phyloP scores from a whole-genome alignment of 2,113 vertebrate species.

The Gasterosteus aculeatus region DNA sequence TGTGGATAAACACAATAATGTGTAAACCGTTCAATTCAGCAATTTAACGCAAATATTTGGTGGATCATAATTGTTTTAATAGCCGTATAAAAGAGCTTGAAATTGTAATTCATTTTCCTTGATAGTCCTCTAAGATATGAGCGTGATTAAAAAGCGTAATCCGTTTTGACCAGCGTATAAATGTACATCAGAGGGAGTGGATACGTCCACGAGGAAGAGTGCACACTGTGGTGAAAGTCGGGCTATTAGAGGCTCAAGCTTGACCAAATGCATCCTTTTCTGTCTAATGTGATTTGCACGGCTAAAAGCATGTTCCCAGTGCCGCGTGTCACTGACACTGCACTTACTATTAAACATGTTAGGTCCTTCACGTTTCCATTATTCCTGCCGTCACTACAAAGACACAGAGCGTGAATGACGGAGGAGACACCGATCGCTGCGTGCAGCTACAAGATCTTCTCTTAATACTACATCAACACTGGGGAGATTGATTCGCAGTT shows the following conservation, averaged over 20 bases:
- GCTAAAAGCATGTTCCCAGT: conserved; percentile 56
- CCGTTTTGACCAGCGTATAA: conserved; percentile 68
- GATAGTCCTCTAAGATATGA: conserved; percentile 69
- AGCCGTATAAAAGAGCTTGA: conserved; percentile 58
- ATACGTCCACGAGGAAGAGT: conserved; percentile 40
- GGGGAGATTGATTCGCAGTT: neutral
- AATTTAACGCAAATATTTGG: conserved; percentile 37
- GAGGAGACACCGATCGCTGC: neutral
- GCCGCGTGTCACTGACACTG: conserved; percentile 42
- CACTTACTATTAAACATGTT: conserved; percentile 72
- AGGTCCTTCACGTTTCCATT: conserved; percentile 66
- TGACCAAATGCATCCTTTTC: conserved; percentile 70
- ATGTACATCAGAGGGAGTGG: conserved; percentile 57
- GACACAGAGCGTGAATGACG: neutral
- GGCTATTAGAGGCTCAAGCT: conserved; percentile 56
- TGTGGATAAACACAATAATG: conserved; percentile 37
- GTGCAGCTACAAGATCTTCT: neutral
- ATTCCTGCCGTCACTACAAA: conserved; percentile 49
- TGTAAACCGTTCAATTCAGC: conserved; percentile 19
- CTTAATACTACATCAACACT: conserved; percentile 6
- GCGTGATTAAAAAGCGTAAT: conserved; percentile 72
- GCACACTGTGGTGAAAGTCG: neutral
- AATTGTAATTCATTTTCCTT: conserved; percentile 75
- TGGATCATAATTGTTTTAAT: conserved; percentile 69
- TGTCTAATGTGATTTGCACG: conserved; percentile 74